Evolutionary conservation across 2,888 invertebrate species (phyloP), one percentile per base, ranked within the genome.

Genomic region (Sphinx pinastri): DNA sequence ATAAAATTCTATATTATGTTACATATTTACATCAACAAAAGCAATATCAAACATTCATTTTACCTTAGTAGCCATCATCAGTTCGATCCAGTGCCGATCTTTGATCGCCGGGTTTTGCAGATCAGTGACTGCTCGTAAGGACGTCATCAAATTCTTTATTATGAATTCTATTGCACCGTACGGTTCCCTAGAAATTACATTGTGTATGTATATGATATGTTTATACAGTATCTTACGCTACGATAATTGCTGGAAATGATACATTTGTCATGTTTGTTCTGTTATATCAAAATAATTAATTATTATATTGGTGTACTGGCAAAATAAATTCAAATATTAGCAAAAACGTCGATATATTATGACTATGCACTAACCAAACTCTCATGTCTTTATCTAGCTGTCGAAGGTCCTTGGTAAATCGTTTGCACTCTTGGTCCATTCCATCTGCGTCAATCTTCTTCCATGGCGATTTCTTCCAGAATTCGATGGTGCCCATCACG

Each of bases 381-480:
- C 97, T 95, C 85, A 98, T 95, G 75, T 97, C 97, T 81, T 98
- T 98, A 73, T 98, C 96, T 81, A 99, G 91, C 51, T 94, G 95
- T 77, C 97, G 94, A 49, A 98, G 88, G 78, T 98, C 98, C 83
- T 98, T 98, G 0, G 97, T 96, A 84, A 98, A 97, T 79, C 97
- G 97, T 88, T 99, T 99, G 90, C 98, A 98, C 84, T 99, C 98
- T 88, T 97, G 96, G 84, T 99, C 99, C 98, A 99, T 98, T 69
- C 96, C 96, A 81, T 99, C 99, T 2, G 98, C 97, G 81, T 99
- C 98, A 72, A 99, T 98, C 84, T 97, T 97, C 83, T 97, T 97
- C 99, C 99, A 99, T 0, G 97, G 96, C 0, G 98, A 99, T 72
- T 96, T 97, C 88, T 98, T 98, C 99, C 99, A 99, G 86, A 97